Evolutionary conservation across 2,888 invertebrate genomes (phyloP).

Genomic region (Hoplodrina blanda): DNA sequence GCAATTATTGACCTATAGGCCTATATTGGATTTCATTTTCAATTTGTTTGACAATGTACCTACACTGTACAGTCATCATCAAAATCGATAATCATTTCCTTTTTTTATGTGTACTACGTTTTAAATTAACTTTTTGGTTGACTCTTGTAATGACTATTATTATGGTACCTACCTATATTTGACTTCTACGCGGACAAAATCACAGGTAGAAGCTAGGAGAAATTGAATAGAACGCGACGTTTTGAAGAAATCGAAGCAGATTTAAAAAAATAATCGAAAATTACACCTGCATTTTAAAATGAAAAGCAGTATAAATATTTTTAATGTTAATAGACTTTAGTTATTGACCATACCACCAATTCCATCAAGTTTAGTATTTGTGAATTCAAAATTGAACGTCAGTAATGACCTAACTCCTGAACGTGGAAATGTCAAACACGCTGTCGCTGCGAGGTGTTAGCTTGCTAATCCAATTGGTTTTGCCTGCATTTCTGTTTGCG

Average conservation of each 20-base stretch:
- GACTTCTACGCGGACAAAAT: too few species aligned
- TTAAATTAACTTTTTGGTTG: too few species aligned
- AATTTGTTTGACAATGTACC: slow-evolving; percentile 4
- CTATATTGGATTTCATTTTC: slow-evolving; percentile 13
- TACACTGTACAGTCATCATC: neutral
- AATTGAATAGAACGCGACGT: too few species aligned
- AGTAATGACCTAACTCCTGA: slow-evolving; percentile 47
- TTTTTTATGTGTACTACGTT: too few species aligned
- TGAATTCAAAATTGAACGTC: slow-evolving; percentile 35
- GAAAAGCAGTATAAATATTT: too few species aligned
- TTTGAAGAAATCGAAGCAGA: too few species aligned
- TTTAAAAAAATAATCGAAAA: too few species aligned
- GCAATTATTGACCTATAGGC: slow-evolving; percentile 1
- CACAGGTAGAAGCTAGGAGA: too few species aligned
- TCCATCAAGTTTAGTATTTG: slow-evolving; percentile 32
- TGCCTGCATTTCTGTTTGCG: slow-evolving; percentile 43
- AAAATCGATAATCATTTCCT: too few species aligned
- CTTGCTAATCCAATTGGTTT: slow-evolving; percentile 57
- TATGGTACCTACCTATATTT: too few species aligned
- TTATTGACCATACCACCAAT: neutral
- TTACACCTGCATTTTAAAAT: too few species aligned
- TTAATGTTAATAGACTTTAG: neutral
- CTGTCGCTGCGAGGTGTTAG: slow-evolving; percentile 38
- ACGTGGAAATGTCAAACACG: slow-evolving; percentile 43
- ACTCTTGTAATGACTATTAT: too few species aligned